Evolutionary conservation across 23 tunicate species (phyloP).

Genomic region (Ciona savignyi): DNA sequence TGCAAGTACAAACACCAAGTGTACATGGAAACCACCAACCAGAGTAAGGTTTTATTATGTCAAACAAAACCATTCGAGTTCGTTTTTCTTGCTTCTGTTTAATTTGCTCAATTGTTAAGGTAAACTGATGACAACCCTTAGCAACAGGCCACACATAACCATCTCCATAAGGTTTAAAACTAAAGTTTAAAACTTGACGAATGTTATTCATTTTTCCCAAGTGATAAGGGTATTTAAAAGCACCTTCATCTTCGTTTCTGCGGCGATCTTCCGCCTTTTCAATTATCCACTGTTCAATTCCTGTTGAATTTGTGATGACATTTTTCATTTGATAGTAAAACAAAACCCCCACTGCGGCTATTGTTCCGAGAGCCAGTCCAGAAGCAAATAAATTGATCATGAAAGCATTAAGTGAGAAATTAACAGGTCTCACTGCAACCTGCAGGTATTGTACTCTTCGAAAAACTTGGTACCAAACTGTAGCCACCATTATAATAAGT

Average conservation of each 20-base stretch:
- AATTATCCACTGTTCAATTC: slow-evolving; percentile 95
- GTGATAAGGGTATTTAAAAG: slow-evolving; percentile 77
- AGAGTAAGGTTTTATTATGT: slow-evolving; percentile 35
- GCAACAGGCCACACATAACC: slow-evolving; percentile 78
- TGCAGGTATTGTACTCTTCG: slow-evolving; percentile 21
- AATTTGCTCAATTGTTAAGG: slow-evolving; percentile 84
- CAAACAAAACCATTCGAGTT: slow-evolving; percentile 35
- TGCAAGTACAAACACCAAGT: slow-evolving; percentile 63
- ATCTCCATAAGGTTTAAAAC: slow-evolving; percentile 47
- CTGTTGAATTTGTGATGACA: slow-evolving; percentile 65
- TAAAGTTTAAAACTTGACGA: slow-evolving; percentile 50
- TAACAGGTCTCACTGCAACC: slow-evolving; percentile 21
- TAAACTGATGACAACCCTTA: slow-evolving; percentile 57
- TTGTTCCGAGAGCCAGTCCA: slow-evolving; percentile 85
- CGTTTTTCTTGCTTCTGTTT: slow-evolving; percentile 72
- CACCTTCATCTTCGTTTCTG: slow-evolving; percentile 2
- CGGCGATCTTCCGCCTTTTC: slow-evolving; percentile 85
- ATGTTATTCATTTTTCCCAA: slow-evolving; percentile 45
- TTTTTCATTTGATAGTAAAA: slow-evolving; percentile 71
- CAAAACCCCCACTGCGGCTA: slow-evolving; percentile 84
- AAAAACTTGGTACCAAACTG: slow-evolving; percentile 52
- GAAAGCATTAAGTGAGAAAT: slow-evolving; percentile 63
- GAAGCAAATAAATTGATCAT: slow-evolving; percentile 45
- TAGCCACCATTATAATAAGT: slow-evolving; percentile 27
- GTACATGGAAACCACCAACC: slow-evolving; percentile 77